Conservation (phyloP, 2,797 vertebrate genomes). For the Dermochelys coriacea region DNA sequence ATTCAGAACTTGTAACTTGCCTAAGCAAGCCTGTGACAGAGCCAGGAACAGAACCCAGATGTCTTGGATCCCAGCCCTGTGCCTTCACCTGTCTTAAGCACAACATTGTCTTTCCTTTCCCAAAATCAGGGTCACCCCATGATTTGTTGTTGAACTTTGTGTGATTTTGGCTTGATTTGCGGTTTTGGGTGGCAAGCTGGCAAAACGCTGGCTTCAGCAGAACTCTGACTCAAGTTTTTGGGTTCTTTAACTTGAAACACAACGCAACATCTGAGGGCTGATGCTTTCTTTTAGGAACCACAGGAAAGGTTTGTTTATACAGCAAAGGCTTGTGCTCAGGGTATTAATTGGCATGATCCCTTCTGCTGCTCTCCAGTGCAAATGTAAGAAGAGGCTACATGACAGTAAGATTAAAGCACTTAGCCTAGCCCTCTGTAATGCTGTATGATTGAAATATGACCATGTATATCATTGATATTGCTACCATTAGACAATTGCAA, state of each 20-base stretch:
- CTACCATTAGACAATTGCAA: no score
- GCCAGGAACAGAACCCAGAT: neutral
- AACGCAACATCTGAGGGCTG: neutral
- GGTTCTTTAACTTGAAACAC: neutral
- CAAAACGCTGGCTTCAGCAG: neutral
- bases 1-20: neutral
- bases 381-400: no score
- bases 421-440: no score
- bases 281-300: no score
- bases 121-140: neutral
- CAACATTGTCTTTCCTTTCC: neutral
- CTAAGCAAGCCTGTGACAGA: neutral
- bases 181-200: neutral
- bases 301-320: no score
- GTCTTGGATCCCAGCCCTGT: no score
- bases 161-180: neutral
- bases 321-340: no score
- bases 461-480: no score
- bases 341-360: neutral
- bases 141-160: neutral
- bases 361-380: no score
- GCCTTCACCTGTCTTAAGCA: conserved; percentile 43
- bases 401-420: no score
- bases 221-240: neutral
- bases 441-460: no score